Percentiles rank a stretch among this genome's conserved stretches.
phyloP scores from a whole-genome alignment of 2,888 invertebrate genomes.

The Diplazon laetatorius region DNA sequence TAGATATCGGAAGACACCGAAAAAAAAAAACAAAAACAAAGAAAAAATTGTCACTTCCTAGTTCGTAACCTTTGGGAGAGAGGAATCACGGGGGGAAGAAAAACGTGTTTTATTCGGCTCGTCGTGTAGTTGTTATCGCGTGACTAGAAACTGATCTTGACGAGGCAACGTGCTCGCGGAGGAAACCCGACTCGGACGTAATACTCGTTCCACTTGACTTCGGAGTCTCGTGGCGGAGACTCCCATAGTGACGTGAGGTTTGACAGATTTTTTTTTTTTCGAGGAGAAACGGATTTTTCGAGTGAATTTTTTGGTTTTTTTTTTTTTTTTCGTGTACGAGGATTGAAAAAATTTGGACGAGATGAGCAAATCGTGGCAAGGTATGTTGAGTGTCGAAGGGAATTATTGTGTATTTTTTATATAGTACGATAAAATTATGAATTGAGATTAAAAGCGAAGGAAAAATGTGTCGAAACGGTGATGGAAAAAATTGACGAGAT shows the following conservation, averaged over 20 bases:
- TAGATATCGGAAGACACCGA: neutral
- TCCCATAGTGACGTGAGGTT: constrained; percentile 31
- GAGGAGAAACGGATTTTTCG: too few relatives aligned
- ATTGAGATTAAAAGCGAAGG: neutral
- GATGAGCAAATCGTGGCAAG: constrained; percentile 79
- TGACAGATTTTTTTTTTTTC: constrained; percentile 6
- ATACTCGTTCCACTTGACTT: constrained; percentile 29
- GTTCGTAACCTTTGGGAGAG: constrained; percentile 9
- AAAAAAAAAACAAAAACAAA: constrained; percentile 18
- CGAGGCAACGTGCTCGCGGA: constrained; percentile 10
- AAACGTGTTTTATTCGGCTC: neutral
- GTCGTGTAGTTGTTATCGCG: constrained; percentile 19
- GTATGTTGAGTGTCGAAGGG: constrained; percentile 68
- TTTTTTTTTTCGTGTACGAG: constrained; percentile 37
- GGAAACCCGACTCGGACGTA: constrained; percentile 23
- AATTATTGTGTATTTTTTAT: neutral
- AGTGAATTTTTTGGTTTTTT: too few relatives aligned
- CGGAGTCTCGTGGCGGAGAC: constrained; percentile 32
- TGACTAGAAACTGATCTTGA: constrained; percentile 20
- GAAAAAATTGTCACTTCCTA: neutral
- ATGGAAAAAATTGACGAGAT: neutral
- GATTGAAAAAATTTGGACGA: constrained; percentile 53
- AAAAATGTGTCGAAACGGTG: neutral
- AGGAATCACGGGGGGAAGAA: neutral
- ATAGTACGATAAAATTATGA: neutral